A percentile compares a stretch with the other conserved stretches of the same genome.
Conservation (phyloP, 2,113 vertebrate species). For the Vidua macroura region DNA sequence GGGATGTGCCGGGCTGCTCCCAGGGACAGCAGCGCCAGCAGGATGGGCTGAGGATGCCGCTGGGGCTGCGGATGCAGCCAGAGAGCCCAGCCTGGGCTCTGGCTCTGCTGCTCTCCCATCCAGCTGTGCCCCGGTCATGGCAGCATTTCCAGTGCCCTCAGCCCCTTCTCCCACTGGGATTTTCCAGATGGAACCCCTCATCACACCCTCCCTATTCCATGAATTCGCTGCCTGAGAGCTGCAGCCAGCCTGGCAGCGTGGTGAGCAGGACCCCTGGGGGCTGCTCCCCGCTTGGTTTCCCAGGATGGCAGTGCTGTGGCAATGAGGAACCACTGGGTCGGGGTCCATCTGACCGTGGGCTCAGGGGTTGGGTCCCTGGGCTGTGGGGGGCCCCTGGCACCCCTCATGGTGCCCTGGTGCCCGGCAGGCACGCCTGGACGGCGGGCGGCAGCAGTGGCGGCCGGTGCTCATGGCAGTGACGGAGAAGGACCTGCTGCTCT, state of each 20-base stretch:
- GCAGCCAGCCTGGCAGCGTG: neutral
- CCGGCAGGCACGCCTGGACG: slow-evolving; percentile 83
- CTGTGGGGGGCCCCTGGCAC: accelerated
- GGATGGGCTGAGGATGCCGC: accelerated
- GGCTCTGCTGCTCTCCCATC: neutral
- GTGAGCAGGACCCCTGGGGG: neutral
- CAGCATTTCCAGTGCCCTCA: accelerated
- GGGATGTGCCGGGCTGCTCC: neutral
- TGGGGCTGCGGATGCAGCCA: neutral
- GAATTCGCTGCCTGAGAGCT: neutral
- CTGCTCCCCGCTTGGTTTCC: neutral
- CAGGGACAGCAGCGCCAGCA: accelerated
- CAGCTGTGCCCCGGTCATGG: accelerated
- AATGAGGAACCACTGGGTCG: accelerated
- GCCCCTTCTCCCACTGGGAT: neutral
- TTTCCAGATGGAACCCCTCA: neutral
- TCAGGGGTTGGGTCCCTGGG: neutral
- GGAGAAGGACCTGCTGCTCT: slow-evolving; percentile 93
- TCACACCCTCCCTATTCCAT: neutral
- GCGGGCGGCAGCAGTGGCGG: slow-evolving; percentile 86
- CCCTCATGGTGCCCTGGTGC: neutral
- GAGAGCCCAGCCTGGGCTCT: neutral
- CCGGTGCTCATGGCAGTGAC: slow-evolving; percentile 90
- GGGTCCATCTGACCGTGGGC: accelerated
- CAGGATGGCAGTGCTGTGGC: accelerated